Evolutionary conservation across 1,140 invertebrate species (phyloP), one percentile per base, ranked within the genome.

Genomic region (Pseudomyrmex sp.): DNA sequence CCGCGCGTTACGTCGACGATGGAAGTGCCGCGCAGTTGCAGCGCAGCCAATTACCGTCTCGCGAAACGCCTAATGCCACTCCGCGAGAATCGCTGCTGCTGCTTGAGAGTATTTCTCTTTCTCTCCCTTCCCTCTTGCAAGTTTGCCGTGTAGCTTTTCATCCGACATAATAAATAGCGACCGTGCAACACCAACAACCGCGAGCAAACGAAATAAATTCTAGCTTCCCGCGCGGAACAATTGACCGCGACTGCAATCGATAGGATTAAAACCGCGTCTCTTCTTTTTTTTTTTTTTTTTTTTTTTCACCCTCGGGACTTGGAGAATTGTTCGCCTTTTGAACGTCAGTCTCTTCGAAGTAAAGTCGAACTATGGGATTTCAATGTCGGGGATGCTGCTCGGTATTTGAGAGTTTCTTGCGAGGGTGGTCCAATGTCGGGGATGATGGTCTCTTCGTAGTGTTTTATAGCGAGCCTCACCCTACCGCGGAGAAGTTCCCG

Each of bases 111-210:
- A 59, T 77, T 80, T 80, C 76, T 15, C 44, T 12, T 59, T 35
- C 35, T 35, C 35, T 35, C 35, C 35, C 5, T 4, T 35, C 35
- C 0, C 44, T 18, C 66, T 23, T 20, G 65, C 65, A 48, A 70
- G 76, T 80, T 80, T 72, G 58, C 65, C 76, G 15, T 70, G 65
- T 35, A 79, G 66, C 76, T 79, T 79, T 79, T 70, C 65, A 48
- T 48, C 54, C 20, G 66, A 70, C 44, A 59, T 70, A 59, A 80
- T 72, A 70, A 80, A 80, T 70, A 72, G 76, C 66, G 26, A 46
- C 26, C 48, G 3, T 20, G 35, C 35, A 35, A 35, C 35, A 48
- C 35, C 50, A n/a, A n/a, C 65, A 70, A 70, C 52, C 65, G 26
- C 65, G 20, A 70, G 46, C 7, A 70, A 58, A 70, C 35, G 9